A percentile compares a stretch with the other conserved stretches of the same genome.
Evolutionary conservation across 2,888 invertebrate genomes (phyloP).

Genomic region (Mesoligia furuncula): DNA sequence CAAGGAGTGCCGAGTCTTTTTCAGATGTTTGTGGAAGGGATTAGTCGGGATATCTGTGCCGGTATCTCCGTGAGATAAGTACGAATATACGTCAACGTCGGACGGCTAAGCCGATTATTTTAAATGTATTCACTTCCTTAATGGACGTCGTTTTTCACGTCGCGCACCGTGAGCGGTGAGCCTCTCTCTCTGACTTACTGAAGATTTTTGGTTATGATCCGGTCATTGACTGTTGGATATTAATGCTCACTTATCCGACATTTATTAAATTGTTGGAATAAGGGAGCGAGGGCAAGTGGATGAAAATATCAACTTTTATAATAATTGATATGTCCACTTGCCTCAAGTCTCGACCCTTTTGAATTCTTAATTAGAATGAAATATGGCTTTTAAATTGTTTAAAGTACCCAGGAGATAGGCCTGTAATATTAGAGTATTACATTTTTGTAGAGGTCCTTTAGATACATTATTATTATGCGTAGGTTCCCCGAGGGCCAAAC

Average conservation of each 20-base stretch:
- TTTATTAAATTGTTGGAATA: slow-evolving; percentile 83
- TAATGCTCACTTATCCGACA: slow-evolving; percentile 82
- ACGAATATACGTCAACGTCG: slow-evolving; percentile 91
- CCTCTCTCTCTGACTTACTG: slow-evolving; percentile 85
- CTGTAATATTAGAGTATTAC: slow-evolving; percentile 16
- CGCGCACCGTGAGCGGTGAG: slow-evolving; percentile 75
- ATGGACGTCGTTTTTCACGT: slow-evolving; percentile 90
- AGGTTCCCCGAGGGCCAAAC: slow-evolving; percentile 30
- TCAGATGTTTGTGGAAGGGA: slow-evolving; percentile 90
- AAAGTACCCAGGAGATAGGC: neutral
- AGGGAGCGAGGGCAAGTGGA: slow-evolving; percentile 69
- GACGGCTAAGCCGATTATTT: slow-evolving; percentile 90
- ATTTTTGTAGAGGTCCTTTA: slow-evolving; percentile 23
- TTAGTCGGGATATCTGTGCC: slow-evolving; percentile 89
- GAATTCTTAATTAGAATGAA: slow-evolving; percentile 49
- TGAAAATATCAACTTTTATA: slow-evolving; percentile 71
- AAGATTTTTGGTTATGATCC: slow-evolving; percentile 90
- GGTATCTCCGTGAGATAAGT: slow-evolving; percentile 90
- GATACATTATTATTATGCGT: slow-evolving; percentile 39
- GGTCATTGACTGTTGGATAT: slow-evolving; percentile 88
- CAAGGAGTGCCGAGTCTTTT: slow-evolving; percentile 89
- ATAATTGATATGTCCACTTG: slow-evolving; percentile 70
- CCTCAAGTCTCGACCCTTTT: slow-evolving; percentile 52
- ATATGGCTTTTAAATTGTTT: slow-evolving; percentile 47
- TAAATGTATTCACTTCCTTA: slow-evolving; percentile 91